Percentiles rank a stretch among this genome's conserved stretches.
phyloP scores from a whole-genome alignment of 2,797 vertebrate species.

The Dermochelys coriacea region DNA sequence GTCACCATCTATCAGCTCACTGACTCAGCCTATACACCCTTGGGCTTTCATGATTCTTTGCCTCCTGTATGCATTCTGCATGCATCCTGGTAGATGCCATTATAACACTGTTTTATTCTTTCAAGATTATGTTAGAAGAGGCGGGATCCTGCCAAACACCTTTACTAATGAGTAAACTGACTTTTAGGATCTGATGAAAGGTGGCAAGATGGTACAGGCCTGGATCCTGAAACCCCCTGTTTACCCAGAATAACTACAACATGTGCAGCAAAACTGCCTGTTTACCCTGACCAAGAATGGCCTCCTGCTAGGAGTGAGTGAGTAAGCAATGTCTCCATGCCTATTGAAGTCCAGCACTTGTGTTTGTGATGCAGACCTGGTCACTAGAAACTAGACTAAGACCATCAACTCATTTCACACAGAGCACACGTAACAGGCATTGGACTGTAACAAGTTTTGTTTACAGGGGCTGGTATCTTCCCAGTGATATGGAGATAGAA shows the following conservation, averaged over 20 bases:
- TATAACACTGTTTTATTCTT: background rate
- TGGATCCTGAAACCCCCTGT: background rate
- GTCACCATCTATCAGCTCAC: background rate
- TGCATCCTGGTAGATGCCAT: background rate
- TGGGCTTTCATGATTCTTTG: background rate
- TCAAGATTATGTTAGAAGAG: background rate
- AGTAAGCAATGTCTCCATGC: accelerated
- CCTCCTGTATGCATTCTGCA: background rate
- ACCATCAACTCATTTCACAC: background rate
- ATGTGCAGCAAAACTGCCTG: background rate
- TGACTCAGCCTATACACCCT: background rate
- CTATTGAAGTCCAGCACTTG: background rate
- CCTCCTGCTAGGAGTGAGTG: accelerated
- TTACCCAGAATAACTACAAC: background rate
- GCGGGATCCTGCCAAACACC: background rate
- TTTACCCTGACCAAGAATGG: background rate
- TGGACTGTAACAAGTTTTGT: background rate
- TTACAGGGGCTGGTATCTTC: background rate
- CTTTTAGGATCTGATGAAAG: background rate
- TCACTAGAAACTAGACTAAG: background rate
- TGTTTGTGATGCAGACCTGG: accelerated
- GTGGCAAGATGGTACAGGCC: background rate
- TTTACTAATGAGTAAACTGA: background rate
- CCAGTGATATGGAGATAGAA: background rate
- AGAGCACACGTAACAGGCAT: background rate